Conservation (phyloP, 1,140 invertebrate species). For the Cydia fagiglandana region DNA sequence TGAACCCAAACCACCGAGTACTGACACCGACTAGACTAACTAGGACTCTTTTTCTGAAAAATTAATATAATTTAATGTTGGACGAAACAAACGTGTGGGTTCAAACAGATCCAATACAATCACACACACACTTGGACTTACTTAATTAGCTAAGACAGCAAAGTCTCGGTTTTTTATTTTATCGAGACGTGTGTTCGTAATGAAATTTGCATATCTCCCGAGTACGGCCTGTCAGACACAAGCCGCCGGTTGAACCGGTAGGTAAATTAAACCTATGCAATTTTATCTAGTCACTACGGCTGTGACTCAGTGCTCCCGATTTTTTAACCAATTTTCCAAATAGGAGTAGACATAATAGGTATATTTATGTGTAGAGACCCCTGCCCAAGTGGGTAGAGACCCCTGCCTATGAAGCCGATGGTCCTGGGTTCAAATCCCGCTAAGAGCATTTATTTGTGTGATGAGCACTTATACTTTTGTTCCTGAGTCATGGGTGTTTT, state of each 20-base stretch:
- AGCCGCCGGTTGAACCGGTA: conserved; percentile 47
- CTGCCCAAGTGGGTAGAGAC: too few relatives aligned
- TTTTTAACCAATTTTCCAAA: conserved; percentile 28
- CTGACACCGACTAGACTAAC: too few relatives aligned
- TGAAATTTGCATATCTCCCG: conserved; percentile 46
- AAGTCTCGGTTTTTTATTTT: neutral
- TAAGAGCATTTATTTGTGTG: too few relatives aligned
- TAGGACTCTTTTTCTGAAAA: too few relatives aligned
- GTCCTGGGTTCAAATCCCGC: too few relatives aligned
- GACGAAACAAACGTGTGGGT: neutral
- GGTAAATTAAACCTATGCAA: conserved; percentile 67
- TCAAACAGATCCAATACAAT: neutral
- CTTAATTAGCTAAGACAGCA: neutral
- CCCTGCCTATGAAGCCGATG: too few relatives aligned
- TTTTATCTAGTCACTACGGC: conserved; percentile 54
- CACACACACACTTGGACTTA: neutral
- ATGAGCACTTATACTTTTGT: too few relatives aligned
- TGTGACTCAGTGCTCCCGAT: conserved; percentile 40
- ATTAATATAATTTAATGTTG: too few relatives aligned
- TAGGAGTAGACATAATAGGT: neutral
- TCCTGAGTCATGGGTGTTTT: too few relatives aligned
- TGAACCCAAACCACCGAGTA: too few relatives aligned
- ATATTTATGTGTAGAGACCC: too few relatives aligned
- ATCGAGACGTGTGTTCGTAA: conserved; percentile 40
- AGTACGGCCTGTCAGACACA: conserved; percentile 67